Conservation (phyloP, 2,113 vertebrate genomes). For the Dolichotis patagonum region DNA sequence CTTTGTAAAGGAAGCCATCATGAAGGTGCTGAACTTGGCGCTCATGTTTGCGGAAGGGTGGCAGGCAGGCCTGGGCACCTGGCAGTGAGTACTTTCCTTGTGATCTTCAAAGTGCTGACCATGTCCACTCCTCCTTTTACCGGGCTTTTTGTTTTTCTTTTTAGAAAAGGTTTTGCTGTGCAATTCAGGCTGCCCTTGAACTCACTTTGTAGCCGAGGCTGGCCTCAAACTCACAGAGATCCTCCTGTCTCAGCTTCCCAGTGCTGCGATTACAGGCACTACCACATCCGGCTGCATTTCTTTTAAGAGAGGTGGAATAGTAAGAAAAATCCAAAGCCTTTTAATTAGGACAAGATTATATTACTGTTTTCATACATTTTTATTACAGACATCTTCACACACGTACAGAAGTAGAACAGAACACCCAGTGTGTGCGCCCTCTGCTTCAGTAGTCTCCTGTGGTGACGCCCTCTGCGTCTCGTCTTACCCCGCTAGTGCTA, state of each 20-base stretch:
- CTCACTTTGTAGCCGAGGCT: too few relatives aligned
- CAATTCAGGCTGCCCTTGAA: too few relatives aligned
- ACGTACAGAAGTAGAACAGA: neutral
- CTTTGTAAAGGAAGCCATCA: slow-evolving; percentile 98
- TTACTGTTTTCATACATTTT: neutral
- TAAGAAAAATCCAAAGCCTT: neutral
- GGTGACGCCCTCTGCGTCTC: neutral
- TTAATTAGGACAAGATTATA: neutral
- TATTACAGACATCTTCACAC: neutral
- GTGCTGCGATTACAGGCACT: too few relatives aligned
- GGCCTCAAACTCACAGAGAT: too few relatives aligned
- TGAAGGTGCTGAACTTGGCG: slow-evolving; percentile 98
- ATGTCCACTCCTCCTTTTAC: neutral
- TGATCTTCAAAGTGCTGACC: fast-evolving
- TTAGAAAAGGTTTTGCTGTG: too few relatives aligned
- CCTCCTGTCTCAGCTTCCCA: too few relatives aligned
- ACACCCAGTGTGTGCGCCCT: fast-evolving
- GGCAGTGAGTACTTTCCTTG: slow-evolving; percentile 90
- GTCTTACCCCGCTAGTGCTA: neutral
- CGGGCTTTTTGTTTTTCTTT: neutral
- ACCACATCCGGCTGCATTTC: neutral
- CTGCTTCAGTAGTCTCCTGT: neutral
- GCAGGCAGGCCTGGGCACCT: slow-evolving; percentile 95
- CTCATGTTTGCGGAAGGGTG: slow-evolving; percentile 99
- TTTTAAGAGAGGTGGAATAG: neutral